Evolutionary conservation across 2,113 vertebrate genomes (phyloP).

Genomic region (Tachycineta bicolor): DNA sequence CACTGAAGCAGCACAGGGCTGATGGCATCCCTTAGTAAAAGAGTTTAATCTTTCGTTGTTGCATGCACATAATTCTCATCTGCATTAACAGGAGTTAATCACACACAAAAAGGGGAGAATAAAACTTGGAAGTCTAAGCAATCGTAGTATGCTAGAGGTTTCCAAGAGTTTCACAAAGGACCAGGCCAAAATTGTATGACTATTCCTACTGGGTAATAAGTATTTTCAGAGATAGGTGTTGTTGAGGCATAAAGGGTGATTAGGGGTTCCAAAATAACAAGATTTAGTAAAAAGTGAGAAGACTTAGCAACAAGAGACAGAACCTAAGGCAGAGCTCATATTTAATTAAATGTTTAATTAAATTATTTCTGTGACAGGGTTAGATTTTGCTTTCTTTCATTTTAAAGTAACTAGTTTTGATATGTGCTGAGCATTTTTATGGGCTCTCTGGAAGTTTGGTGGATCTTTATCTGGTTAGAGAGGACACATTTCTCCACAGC

Average conservation of each 20-base stretch:
- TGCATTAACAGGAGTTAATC: background rate
- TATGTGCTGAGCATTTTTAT: background rate
- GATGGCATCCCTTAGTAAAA: background rate
- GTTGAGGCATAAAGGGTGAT: background rate
- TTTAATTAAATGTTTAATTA: background rate
- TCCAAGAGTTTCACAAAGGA: background rate
- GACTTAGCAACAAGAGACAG: background rate
- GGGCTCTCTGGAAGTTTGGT: background rate
- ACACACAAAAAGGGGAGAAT: background rate
- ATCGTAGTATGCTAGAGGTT: background rate
- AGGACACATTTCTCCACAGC: background rate
- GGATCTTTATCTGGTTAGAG: background rate
- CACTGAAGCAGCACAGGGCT: background rate
- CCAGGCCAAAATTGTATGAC: background rate
- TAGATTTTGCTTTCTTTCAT: background rate
- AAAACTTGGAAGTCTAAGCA: constrained; percentile 1
- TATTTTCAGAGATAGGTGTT: background rate
- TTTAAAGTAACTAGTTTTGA: background rate
- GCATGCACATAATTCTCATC: background rate
- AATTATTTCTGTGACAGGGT: background rate
- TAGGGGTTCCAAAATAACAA: background rate
- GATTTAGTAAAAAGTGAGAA: background rate
- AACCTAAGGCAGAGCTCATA: background rate
- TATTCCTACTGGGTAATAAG: background rate
- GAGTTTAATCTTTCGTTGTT: constrained; percentile 25